Evolutionary conservation across 2,888 invertebrate species (phyloP).

Genomic region (Orthonychiurus folsomi): DNA sequence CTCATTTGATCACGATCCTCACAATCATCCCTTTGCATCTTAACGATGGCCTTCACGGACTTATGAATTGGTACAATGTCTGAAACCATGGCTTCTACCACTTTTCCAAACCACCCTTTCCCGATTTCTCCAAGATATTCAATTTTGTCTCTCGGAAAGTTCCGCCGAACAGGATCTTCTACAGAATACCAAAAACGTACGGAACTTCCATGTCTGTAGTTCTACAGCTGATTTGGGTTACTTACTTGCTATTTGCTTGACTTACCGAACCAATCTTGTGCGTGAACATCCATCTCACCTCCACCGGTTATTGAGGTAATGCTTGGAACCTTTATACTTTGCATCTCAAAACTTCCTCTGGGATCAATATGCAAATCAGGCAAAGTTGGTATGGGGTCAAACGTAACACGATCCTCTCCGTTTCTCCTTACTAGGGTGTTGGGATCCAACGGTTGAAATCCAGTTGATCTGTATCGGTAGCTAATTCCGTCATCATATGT

Average conservation of each 20-base stretch:
- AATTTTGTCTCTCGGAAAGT: constrained; percentile 64
- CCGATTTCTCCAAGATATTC: constrained; percentile 74
- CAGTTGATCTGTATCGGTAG: neutral
- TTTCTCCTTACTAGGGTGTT: neutral
- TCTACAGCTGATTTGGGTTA: too few species aligned
- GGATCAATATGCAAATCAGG: neutral
- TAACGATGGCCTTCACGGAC: constrained; percentile 50
- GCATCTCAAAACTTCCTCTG: neutral
- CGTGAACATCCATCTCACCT: neutral
- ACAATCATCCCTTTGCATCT: constrained; percentile 68
- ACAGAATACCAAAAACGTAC: neutral
- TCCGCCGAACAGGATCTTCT: constrained; percentile 36
- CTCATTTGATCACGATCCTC: constrained; percentile 62
- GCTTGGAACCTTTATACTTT: neutral
- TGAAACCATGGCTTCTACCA: constrained; percentile 41
- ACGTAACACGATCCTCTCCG: neutral
- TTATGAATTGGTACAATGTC: constrained; percentile 27
- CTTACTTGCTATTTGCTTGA: neutral
- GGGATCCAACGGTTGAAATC: neutral
- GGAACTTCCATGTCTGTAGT: neutral
- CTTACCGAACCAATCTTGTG: neutral
- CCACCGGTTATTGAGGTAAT: neutral
- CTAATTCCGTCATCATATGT: neutral
- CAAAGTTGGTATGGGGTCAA: neutral
- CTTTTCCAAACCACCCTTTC: constrained; percentile 73